Conservation (phyloP, 2,797 vertebrate species). For the Sebastes ruberrimus region DNA sequence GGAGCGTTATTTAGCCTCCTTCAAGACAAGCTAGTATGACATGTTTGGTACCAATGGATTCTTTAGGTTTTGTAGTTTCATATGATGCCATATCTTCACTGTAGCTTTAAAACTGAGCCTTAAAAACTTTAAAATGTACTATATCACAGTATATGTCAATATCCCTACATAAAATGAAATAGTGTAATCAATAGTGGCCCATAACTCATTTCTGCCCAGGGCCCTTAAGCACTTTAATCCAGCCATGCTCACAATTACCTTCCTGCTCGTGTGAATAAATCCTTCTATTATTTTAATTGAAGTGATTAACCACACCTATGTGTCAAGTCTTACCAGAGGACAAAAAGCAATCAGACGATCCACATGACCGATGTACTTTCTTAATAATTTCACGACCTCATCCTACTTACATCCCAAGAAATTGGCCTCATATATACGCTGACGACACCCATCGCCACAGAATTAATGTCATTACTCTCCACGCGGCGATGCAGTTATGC, state of each 20-base stretch:
- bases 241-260: constrained; percentile 12
- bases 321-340: constrained; percentile 20
- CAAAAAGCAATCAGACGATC: constrained; percentile 36
- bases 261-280: constrained; percentile 25
- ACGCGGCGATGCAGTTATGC: constrained; percentile 28
- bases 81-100: no score
- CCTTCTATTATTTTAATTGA: constrained; percentile 37
- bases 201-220: background rate
- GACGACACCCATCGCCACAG: constrained; percentile 22
- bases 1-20: fast-evolving
- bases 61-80: fast-evolving
- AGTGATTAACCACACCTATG: constrained; percentile 37
- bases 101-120: no score
- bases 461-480: constrained; percentile 59
- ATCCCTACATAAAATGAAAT: background rate
- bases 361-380: constrained; percentile 37
- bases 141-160: no score
- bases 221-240: constrained; percentile 3
- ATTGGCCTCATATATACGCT: constrained; percentile 56
- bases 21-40: no score
- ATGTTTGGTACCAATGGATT: no score
- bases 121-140: no score
- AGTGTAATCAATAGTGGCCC: background rate
- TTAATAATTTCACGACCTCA: constrained; percentile 47
- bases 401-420: constrained; percentile 23